phyloP scores from a whole-genome alignment of 2,113 vertebrate species.

The Microcebus murinus region DNA sequence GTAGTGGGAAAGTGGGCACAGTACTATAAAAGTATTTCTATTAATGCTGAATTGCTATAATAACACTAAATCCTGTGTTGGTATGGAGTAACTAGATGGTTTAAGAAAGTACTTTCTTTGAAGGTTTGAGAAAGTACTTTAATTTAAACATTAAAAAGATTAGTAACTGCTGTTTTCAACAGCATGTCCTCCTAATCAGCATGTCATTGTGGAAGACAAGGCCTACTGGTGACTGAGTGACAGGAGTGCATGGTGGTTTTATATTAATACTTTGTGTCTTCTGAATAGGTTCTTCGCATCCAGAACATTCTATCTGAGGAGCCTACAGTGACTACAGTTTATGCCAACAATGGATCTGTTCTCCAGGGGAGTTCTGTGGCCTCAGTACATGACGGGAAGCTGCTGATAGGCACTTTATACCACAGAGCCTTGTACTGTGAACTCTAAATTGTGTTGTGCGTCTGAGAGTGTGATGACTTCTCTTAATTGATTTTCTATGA shows the following conservation, averaged over 20 bases:
- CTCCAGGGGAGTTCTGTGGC: slow-evolving; percentile 92
- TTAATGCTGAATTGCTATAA: slow-evolving; percentile 67
- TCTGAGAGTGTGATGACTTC: background rate
- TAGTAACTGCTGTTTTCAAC: slow-evolving; percentile 39
- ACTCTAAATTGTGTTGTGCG: slow-evolving; percentile 76
- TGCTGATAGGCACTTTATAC: slow-evolving; percentile 93
- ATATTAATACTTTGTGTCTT: slow-evolving; percentile 45
- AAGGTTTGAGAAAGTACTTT: slow-evolving; percentile 52
- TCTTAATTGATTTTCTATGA: slow-evolving; percentile 4
- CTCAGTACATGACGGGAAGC: slow-evolving; percentile 83
- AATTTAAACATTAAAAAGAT: slow-evolving; percentile 63
- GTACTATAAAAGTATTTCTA: slow-evolving; percentile 38
- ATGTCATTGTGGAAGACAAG: slow-evolving; percentile 39
- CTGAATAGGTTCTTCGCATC: slow-evolving; percentile 89
- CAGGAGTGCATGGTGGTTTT: background rate
- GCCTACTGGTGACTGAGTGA: background rate
- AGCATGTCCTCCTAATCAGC: slow-evolving; percentile 37
- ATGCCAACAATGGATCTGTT: slow-evolving; percentile 89
- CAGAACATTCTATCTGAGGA: slow-evolving; percentile 91
- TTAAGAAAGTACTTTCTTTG: slow-evolving; percentile 67
- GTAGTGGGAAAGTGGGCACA: background rate
- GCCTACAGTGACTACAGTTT: slow-evolving; percentile 90
- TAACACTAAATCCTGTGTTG: slow-evolving; percentile 66
- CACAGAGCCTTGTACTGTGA: slow-evolving; percentile 93
- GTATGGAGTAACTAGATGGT: slow-evolving; percentile 49